Evolutionary conservation across 2,797 vertebrate species (phyloP).

Genomic region (Protosalanx chinensis): DNA sequence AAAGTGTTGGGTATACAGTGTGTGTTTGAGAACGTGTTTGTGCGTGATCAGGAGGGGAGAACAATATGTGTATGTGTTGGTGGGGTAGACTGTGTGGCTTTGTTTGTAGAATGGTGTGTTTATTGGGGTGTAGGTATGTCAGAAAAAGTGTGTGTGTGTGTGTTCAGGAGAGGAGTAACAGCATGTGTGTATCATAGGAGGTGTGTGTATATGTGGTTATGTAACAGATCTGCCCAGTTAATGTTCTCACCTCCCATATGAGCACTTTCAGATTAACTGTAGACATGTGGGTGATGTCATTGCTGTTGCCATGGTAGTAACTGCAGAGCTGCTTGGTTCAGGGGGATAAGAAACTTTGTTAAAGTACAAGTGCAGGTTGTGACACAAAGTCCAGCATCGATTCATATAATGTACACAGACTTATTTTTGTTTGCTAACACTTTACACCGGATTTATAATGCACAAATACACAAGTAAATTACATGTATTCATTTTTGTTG

Average conservation of each 20-base stretch:
- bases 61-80: no score
- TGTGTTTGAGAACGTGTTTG: neutral
- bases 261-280: conserved; percentile 17
- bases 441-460: neutral
- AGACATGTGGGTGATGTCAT: conserved; percentile 22
- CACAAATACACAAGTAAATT: no score
- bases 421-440: neutral
- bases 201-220: conserved; percentile 1
- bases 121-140: no score
- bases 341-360: conserved; percentile 9
- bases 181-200: no score
- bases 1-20: neutral
- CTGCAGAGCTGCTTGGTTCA: conserved; percentile 17
- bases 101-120: no score
- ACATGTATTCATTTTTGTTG: no score
- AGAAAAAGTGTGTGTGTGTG: neutral
- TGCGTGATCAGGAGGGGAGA: neutral
- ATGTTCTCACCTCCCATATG: conserved; percentile 1
- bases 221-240: neutral
- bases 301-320: conserved; percentile 28
- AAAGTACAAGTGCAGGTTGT: conserved; percentile 9
- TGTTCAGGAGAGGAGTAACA: neutral
- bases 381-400: neutral
- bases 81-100: no score
- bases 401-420: neutral